Conservation (phyloP, 2,113 vertebrate genomes). For the Mus spicilegus region DNA sequence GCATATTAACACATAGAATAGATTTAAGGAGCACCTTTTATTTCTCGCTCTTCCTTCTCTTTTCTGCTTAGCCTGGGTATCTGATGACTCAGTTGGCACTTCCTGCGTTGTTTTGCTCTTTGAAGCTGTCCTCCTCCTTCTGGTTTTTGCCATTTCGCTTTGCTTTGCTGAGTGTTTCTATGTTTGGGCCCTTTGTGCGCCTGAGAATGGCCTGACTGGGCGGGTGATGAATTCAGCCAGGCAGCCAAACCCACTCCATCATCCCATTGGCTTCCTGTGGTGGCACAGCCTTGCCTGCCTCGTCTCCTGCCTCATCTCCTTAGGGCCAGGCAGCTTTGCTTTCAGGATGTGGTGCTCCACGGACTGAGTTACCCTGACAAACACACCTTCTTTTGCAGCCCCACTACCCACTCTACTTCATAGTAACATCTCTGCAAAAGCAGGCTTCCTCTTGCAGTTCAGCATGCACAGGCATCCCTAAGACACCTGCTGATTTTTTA, state of each 20-base stretch:
- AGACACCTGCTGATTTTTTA: background rate
- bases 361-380: background rate
- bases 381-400: background rate
- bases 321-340: background rate
- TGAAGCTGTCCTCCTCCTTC: constrained; percentile 13
- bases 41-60: background rate
- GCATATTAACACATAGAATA: background rate
- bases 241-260: background rate
- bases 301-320: background rate
- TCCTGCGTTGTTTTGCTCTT: constrained; percentile 16
- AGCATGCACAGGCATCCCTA: background rate
- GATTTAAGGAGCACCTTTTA: background rate
- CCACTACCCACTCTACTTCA: accelerated
- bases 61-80: background rate
- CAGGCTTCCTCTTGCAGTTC: accelerated
- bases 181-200: constrained; percentile 77
- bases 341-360: accelerated
- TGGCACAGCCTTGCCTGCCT: background rate
- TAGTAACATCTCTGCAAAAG: background rate
- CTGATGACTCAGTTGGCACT: constrained; percentile 21
- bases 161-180: background rate
- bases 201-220: constrained; percentile 44
- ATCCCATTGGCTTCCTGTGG: background rate
- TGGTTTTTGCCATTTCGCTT: constrained; percentile 61
- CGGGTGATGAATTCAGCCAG: background rate